Percentiles rank a stretch among this genome's conserved stretches.
Evolutionary conservation across 92 coral and sea anemone genomes (phyloP).

Genomic region (Porites divaricata): DNA sequence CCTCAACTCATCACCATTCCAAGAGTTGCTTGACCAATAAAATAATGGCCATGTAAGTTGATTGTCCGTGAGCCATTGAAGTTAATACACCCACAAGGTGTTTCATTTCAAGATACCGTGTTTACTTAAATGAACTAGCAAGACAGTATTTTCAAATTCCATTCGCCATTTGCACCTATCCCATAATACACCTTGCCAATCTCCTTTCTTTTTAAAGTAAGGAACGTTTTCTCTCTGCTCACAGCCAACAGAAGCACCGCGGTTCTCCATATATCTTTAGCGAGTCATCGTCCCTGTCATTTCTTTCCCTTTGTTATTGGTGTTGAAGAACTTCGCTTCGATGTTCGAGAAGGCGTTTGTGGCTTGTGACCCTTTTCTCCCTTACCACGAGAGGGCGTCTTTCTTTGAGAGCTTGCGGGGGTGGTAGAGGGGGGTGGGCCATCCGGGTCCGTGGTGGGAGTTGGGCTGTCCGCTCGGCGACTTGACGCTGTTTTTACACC

Average conservation of each 20-base stretch:
- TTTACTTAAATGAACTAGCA: neutral
- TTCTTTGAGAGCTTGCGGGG: constrained; percentile 42
- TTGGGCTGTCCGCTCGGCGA: constrained; percentile 88
- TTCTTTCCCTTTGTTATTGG: constrained; percentile 22
- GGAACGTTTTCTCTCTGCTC: too few relatives aligned
- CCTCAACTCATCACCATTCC: too few relatives aligned
- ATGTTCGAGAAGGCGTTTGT: constrained; percentile 19
- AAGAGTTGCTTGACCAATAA: too few relatives aligned
- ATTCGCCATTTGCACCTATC: too few relatives aligned
- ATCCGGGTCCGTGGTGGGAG: constrained; percentile 90
- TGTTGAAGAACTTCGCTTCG: constrained; percentile 31
- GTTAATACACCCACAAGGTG: too few relatives aligned
- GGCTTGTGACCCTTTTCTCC: constrained; percentile 32
- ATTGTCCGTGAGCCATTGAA: too few relatives aligned
- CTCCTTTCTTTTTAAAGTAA: too few relatives aligned
- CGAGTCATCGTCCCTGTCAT: neutral
- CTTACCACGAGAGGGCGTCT: constrained; percentile 37
- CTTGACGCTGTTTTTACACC: constrained; percentile 58
- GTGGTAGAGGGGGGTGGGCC: constrained; percentile 46
- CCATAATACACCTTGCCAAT: too few relatives aligned
- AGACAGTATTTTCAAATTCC: neutral
- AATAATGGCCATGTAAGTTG: too few relatives aligned
- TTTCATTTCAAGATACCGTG: neutral
- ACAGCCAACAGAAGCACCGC: too few relatives aligned
- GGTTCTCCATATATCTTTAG: neutral